Conservation (phyloP, 2,797 vertebrate species). For the Pantherophis alleghaniensis region DNA sequence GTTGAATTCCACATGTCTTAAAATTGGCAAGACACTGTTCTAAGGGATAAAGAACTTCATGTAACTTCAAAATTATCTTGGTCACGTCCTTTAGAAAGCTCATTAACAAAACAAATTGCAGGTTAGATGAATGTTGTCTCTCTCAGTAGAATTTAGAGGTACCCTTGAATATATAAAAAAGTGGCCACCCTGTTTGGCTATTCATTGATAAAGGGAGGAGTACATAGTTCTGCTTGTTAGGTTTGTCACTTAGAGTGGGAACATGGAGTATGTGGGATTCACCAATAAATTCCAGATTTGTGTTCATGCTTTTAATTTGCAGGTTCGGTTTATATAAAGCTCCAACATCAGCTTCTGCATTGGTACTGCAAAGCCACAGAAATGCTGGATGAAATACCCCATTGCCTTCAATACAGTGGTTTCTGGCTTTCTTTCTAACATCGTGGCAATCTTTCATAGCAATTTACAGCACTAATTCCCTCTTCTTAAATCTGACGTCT, state of each 20-base stretch:
- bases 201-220: background rate
- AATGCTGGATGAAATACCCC: background rate
- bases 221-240: background rate
- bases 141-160: background rate
- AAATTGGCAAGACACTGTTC: background rate
- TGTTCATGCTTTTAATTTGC: background rate
- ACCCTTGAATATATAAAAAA: background rate
- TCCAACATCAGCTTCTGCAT: background rate
- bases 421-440: background rate
- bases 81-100: background rate
- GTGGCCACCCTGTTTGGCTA: background rate
- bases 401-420: background rate
- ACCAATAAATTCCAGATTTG: background rate
- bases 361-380: background rate
- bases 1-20: background rate
- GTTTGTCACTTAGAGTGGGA: background rate
- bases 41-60: background rate
- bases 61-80: background rate
- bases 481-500: background rate
- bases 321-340: background rate
- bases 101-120: background rate
- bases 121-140: background rate
- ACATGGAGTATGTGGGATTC: background rate
- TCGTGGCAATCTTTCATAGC: constrained; percentile 3
- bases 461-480: background rate